These are phyloP conservation scores for Globia sparganii DNA, from an alignment of 2,888 invertebrate species.

Conservation along the genomic window DNA sequence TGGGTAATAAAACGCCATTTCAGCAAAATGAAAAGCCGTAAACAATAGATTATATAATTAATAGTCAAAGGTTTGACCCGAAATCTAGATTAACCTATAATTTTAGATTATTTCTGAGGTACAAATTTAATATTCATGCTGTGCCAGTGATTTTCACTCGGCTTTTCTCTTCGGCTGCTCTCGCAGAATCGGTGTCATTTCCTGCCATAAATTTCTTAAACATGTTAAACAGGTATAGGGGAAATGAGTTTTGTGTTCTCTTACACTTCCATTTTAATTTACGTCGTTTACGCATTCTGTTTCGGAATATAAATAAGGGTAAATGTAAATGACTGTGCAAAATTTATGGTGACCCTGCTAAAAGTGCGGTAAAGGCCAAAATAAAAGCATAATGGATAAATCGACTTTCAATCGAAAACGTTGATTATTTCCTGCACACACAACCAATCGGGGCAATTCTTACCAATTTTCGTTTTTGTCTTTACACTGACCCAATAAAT, in stretches of 20 bases:
- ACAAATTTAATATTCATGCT: constrained; percentile 23
- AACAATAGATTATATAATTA: constrained; percentile 27
- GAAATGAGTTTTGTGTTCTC: constrained; percentile 38
- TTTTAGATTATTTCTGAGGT: constrained; percentile 6
- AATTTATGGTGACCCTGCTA: background rate
- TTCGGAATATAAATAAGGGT: constrained; percentile 36
- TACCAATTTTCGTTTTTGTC: background rate
- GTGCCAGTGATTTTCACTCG: constrained; percentile 10
- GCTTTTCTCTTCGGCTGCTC: constrained; percentile 11
- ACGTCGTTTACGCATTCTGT: constrained; percentile 25
- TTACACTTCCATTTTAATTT: constrained; percentile 20
- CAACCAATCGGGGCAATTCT: background rate
- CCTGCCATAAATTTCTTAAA: constrained; percentile 40
- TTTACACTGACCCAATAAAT: background rate
- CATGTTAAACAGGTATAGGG: constrained; percentile 35
- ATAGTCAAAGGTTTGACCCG: constrained; percentile 13
- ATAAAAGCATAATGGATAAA: constrained; percentile 14
- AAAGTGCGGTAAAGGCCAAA: constrained; percentile 15
- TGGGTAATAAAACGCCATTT: constrained; percentile 9
- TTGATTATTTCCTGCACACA: constrained; percentile 1
- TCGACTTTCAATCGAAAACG: constrained; percentile 17
- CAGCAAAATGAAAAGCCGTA: constrained; percentile 19
- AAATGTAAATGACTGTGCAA: constrained; percentile 7
- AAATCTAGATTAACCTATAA: background rate
- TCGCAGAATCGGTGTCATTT: constrained; percentile 36